Percentiles rank a stretch among this genome's conserved stretches.
Conservation (phyloP, 2,113 vertebrate species). For the Petrocephalus microphthalmus region DNA sequence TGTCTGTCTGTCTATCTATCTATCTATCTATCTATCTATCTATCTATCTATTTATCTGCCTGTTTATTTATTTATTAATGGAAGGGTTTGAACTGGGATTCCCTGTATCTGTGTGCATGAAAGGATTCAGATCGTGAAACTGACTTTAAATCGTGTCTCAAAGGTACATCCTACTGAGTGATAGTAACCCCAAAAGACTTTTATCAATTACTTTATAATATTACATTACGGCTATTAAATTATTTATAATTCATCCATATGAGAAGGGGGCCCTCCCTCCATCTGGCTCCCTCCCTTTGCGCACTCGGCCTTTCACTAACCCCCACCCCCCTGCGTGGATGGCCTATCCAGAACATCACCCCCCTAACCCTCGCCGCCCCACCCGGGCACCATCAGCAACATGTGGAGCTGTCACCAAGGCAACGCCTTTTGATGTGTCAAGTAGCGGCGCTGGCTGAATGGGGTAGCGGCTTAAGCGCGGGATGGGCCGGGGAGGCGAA, state of each 20-base stretch:
- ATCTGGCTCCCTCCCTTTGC: conserved; percentile 18
- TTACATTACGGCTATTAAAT: conserved; percentile 8
- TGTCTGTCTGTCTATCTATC: no score
- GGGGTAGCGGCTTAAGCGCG: conserved; percentile 32
- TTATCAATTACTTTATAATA: conserved; percentile 16
- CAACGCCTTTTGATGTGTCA: conserved; percentile 57
- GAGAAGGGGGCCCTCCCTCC: neutral
- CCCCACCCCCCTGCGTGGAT: conserved; percentile 20
- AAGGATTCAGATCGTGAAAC: neutral
- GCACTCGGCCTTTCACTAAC: neutral
- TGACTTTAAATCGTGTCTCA: neutral
- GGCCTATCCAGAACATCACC: conserved; percentile 37
- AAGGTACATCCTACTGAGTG: conserved; percentile 1
- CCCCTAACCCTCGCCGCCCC: conserved; percentile 28
- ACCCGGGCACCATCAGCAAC: conserved; percentile 42
- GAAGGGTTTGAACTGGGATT: neutral
- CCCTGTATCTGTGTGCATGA: neutral
- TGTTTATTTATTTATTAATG: neutral
- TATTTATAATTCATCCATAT: conserved; percentile 14
- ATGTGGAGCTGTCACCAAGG: conserved; percentile 48
- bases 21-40: no score
- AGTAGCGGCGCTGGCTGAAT: conserved; percentile 46
- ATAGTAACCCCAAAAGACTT: conserved; percentile 11
- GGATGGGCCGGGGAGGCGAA: conserved; percentile 31
- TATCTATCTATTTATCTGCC: no score